Base-by-base conservation (phyloP, 2,888 invertebrate species). In the Brachypalpus laphriformis region DNA sequence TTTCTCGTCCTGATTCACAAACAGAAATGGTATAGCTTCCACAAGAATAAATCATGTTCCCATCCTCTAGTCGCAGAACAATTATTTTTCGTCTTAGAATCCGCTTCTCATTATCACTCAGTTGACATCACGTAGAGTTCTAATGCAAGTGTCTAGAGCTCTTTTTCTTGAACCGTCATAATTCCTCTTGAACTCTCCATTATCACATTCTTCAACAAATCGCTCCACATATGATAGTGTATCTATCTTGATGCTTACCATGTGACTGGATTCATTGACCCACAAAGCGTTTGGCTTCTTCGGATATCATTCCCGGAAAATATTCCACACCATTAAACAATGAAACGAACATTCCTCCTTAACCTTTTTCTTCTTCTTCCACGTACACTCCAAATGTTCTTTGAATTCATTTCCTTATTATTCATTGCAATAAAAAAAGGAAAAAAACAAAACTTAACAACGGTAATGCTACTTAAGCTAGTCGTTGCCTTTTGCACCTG, bases 401-500 rank as follows among this genome's bases (percentile, higher is more conserved):
- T 42, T 65, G 34, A 61, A 56, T 45, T 63, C 45, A 20, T 34
- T 59, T 34, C 31, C 56, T 54, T 56, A 34, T 45, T 16, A 54
- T 65, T 74, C 34, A 61, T 42, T 42, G 51, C 25, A 65, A 56
- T 25, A 56, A 16, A 16, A 14, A 40, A n/a, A 40, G 1, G n/a
- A 40, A 14, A 45, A 16, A 47, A 11, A 45, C 9, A 51, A 59
- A 11, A 31, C 40, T 25, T 25, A 37, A 51, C 16, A 45, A 61
- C 25, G 25, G 56, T 76, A 80, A 65, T 82, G 28, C 66, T 34
- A 66, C 59, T 45, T 82, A 66, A 76, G 77, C 66, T 22, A 72
- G 71, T 76, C 45, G 71, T 72, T 77, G 59, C 45, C 66, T 66
- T 71, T 59, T 77, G 66, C 82, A 82, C 77, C 82, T 82, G 77